Evolutionary conservation across 2,113 vertebrate species (phyloP).

Genomic region (Sceloporus tristichus): DNA sequence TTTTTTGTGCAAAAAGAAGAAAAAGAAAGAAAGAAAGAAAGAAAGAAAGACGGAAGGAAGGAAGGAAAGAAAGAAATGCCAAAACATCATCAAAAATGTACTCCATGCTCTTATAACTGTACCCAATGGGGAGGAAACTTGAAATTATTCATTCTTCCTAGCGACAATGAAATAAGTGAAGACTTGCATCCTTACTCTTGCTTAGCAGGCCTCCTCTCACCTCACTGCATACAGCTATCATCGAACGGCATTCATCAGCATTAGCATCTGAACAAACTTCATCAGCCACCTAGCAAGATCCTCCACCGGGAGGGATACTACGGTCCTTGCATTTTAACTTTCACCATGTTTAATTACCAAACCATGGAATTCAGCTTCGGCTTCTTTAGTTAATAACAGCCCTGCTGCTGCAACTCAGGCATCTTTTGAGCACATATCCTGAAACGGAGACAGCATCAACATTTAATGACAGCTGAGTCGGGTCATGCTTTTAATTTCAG

Average conservation of each 20-base stretch:
- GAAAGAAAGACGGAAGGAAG: too few relatives aligned
- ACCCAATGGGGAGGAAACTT: too few relatives aligned
- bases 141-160: too few relatives aligned
- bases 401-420: background rate
- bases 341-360: conserved; percentile 50
- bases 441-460: conserved; percentile 37
- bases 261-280: conserved; percentile 35
- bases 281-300: background rate
- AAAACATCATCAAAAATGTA: too few relatives aligned
- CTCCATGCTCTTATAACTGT: too few relatives aligned
- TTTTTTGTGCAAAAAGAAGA: too few relatives aligned
- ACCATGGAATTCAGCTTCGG: conserved; percentile 38
- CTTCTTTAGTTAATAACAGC: conserved; percentile 49
- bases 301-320: conserved; percentile 43
- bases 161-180: too few relatives aligned
- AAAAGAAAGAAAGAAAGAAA: too few relatives aligned
- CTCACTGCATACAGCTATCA: conserved; percentile 27
- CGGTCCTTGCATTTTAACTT: conserved; percentile 53
- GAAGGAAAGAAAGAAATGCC: too few relatives aligned
- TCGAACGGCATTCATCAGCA: conserved; percentile 46
- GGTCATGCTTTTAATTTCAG: conserved; percentile 44
- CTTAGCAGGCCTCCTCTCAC: conserved; percentile 12
- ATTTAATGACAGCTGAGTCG: conserved; percentile 26
- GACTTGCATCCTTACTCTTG: background rate
- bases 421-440: background rate